Base-by-base conservation (phyloP, 2,888 invertebrate genomes). In the Catotricha subobsoleta region DNA sequence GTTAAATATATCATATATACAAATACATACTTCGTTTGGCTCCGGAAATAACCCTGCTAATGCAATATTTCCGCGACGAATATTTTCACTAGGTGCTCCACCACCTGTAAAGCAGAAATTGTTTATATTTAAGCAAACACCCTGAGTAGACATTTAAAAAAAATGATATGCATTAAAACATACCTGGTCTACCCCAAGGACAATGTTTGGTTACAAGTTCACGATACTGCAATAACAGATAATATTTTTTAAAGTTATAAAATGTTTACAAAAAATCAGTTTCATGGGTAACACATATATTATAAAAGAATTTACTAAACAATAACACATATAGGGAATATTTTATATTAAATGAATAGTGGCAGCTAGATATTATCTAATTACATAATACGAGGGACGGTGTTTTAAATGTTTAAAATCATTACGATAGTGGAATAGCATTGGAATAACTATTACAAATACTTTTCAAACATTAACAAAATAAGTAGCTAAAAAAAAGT, bases 111-210 rank as follows among this genome's bases (percentile, higher is more conserved):
- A n/a, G n/a, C n/a, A n/a, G 4, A 37, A 36, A 23, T 5, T 23
- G 3, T 15, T 12, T 19, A 9, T 9, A 10, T 18, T 12, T 19
- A 4, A 9, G 18, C 18, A 16, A 33, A 18, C 33, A 36, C 9
- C 3, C 6, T 6, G 9, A 36, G 23, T 9, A n/a, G 2, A 23
- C 20, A 12, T n/a, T 7, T 6, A 21, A 21, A n/a, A 8, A 20
- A 35, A 21, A n/a, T 21, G 3, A 15, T 35, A 19, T 35, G 23
- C 21, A 36, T 36, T 36, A 25, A 36, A 25, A 13, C 21, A 7
- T 13, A 40, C 80, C 80, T 9, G 76, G 78, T 44, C 72, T 69
- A 4, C 81, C 81, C 80, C 81, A 84, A 7, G 84, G 83, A 61
- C 77, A 77, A 56, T 80, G 81, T 47, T 71, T 72, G 44, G 74